A percentile compares a stretch with the other conserved stretches of the same genome.
These are phyloP conservation scores for Alosa sapidissima DNA, from an alignment of 2,797 vertebrate genomes.

Conservation along the genomic window DNA sequence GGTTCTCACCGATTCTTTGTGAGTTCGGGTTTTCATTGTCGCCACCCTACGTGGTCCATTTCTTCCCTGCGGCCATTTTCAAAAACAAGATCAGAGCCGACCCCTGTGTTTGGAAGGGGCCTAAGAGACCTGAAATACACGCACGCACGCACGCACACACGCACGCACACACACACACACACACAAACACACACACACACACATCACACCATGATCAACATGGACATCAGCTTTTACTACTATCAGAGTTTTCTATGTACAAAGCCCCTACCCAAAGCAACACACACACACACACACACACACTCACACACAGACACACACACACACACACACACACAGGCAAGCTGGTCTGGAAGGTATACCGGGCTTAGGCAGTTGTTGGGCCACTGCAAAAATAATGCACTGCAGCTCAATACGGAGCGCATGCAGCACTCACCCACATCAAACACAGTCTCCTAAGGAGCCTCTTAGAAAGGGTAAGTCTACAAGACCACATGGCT, in stretches of 20 bases:
- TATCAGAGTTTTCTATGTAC: neutral
- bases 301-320: neutral
- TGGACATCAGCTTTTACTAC: neutral
- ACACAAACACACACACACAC: neutral
- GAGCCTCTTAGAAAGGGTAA: constrained; percentile 15
- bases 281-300: neutral
- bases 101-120: neutral
- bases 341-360: neutral
- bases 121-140: constrained; percentile 54
- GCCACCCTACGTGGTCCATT: constrained; percentile 70
- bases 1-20: constrained; percentile 80
- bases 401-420: constrained; percentile 27
- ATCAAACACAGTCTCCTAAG: neutral
- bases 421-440: neutral
- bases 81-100: constrained; percentile 47
- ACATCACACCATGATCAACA: neutral
- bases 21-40: constrained; percentile 82
- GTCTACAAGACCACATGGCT: constrained; percentile 24
- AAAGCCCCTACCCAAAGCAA: neutral
- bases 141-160: neutral
- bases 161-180: neutral
- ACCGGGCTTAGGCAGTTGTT: neutral
- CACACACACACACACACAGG: neutral
- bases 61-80: constrained; percentile 66
- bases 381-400: constrained; percentile 37